These are phyloP conservation scores for Heliothis peltigera DNA, from an alignment of 2,888 invertebrate genomes.

Conservation along the genomic window DNA sequence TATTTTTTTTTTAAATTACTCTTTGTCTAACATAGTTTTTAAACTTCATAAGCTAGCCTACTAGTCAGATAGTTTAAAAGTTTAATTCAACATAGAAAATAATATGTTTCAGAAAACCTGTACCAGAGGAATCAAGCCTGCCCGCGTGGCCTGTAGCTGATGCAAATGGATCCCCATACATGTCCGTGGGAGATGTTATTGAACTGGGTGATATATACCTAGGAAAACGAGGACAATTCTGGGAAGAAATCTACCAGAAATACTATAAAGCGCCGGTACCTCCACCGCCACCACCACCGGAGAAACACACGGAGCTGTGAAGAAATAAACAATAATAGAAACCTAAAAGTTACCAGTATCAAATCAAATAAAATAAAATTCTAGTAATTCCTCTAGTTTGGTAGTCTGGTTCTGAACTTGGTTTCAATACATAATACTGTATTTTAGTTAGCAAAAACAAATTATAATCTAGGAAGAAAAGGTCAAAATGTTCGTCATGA, in stretches of 20 bases:
- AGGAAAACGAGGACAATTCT: conserved; percentile 63
- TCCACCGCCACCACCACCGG: conserved; percentile 47
- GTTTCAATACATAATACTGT: no score
- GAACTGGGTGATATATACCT: conserved; percentile 59
- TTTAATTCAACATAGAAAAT: not conserved
- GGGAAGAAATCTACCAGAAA: conserved; percentile 70
- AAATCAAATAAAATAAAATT: not conserved
- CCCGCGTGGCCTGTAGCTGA: conserved; percentile 66
- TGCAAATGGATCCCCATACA: conserved; percentile 62
- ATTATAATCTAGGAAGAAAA: no score
- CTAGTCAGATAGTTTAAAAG: not conserved
- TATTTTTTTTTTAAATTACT: no score
- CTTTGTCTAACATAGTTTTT: not conserved
- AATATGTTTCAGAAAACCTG: conserved; percentile 65
- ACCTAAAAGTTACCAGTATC: no score
- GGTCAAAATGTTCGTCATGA: no score
- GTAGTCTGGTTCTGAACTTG: not conserved
- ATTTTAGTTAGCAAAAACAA: no score
- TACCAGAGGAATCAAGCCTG: conserved; percentile 57
- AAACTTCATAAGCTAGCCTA: no score
- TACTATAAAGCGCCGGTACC: conserved; percentile 66
- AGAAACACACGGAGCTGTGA: conserved; percentile 27
- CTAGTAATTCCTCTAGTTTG: not conserved
- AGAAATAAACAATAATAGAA: not conserved
- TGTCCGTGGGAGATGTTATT: conserved; percentile 64